Conservation (phyloP, 2,888 invertebrate species). For the Frankliniella fusca region DNA sequence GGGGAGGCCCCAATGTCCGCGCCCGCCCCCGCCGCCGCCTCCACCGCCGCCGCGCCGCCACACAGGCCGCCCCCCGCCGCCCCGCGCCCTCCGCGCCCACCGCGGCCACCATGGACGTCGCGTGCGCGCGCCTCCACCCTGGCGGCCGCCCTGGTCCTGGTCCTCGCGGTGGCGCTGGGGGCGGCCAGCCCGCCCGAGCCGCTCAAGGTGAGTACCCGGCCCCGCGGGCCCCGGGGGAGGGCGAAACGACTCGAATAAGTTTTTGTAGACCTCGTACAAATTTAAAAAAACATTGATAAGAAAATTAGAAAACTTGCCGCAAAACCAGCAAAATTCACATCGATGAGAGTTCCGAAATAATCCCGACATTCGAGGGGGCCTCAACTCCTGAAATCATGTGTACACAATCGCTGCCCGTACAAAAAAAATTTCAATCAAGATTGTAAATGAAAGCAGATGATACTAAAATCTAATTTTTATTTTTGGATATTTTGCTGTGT, state of each 20-base stretch:
- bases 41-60: not conserved
- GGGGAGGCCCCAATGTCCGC: not conserved
- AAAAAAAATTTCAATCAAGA: no score
- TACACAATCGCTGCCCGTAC: no score
- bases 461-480: no score
- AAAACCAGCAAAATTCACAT: no score
- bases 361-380: no score
- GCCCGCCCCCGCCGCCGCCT: not conserved
- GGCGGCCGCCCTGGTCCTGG: not conserved
- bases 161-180: not conserved
- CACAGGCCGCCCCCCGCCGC: not conserved
- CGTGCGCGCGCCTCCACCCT: not conserved
- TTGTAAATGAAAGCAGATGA: no score
- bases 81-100: not conserved
- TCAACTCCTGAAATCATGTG: no score
- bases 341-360: no score
- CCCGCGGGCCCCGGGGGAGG: no score
- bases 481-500: no score
- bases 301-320: no score
- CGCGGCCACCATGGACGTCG: not conserved
- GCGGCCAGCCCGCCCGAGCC: not conserved
- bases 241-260: no score
- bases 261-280: not conserved
- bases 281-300: constrained; percentile 4
- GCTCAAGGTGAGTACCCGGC: not conserved